Conservation (phyloP, 2,797 vertebrate genomes). For the Spinus pinus region DNA sequence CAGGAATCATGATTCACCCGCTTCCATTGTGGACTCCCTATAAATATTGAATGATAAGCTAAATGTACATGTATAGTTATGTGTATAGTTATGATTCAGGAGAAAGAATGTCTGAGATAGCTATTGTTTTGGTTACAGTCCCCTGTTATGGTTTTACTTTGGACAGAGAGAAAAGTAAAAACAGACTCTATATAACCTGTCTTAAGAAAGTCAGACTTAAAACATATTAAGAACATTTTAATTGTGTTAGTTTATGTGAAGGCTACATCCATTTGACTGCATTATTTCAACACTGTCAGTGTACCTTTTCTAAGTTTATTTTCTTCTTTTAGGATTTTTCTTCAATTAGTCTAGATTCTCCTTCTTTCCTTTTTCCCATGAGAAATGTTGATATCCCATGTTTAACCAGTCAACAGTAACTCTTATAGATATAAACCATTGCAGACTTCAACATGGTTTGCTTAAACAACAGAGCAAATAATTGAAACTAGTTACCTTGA, state of each 20-base stretch:
- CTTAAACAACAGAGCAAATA: conserved; percentile 52
- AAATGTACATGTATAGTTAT: background rate
- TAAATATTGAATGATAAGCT: background rate
- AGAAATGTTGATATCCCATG: background rate
- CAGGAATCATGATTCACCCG: background rate
- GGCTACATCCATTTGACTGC: background rate
- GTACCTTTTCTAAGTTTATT: background rate
- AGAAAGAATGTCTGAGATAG: background rate
- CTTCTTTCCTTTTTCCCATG: background rate
- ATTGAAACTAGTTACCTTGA: conserved; percentile 54
- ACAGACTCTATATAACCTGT: background rate
- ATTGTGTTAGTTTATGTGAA: background rate
- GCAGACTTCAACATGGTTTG: background rate
- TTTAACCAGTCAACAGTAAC: background rate
- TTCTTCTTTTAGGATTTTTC: background rate
- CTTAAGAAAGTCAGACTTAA: background rate
- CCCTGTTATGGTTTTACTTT: background rate
- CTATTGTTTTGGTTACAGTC: background rate
- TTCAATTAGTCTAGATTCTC: background rate
- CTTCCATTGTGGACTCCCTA: background rate
- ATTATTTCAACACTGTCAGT: background rate
- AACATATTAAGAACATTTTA: background rate
- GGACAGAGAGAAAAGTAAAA: background rate
- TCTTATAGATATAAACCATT: background rate
- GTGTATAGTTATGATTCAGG: background rate